Percentiles rank a stretch among this genome's conserved stretches.
These are phyloP conservation scores for Anodontia alba DNA, from an alignment of 2,888 invertebrate genomes.

Conservation along the genomic window DNA sequence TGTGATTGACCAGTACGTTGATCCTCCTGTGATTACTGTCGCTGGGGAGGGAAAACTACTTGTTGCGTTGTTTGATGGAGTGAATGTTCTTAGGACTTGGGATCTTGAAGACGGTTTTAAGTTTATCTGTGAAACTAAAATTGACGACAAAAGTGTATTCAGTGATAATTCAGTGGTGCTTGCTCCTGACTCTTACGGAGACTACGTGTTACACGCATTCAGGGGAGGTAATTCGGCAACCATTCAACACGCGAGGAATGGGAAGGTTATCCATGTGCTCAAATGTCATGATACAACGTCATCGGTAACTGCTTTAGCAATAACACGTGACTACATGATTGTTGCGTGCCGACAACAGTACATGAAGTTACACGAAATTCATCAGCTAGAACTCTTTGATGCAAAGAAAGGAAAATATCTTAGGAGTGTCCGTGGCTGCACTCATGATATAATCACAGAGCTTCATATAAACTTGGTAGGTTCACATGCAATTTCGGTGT, in stretches of 20 bases:
- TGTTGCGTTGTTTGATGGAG: conserved; percentile 80
- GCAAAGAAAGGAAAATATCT: conserved; percentile 76
- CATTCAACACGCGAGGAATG: conserved; percentile 76
- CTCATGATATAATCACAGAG: conserved; percentile 74
- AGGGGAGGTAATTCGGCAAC: conserved; percentile 76
- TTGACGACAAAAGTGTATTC: conserved; percentile 72
- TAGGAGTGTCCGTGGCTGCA: conserved; percentile 81
- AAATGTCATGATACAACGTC: conserved; percentile 76
- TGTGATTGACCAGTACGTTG: conserved; percentile 72
- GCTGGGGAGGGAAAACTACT: conserved; percentile 77
- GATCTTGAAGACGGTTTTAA: conserved; percentile 67
- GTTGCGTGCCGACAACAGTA: conserved; percentile 79
- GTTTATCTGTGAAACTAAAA: conserved; percentile 65
- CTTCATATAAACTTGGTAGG: conserved; percentile 78
- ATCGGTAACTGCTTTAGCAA: conserved; percentile 78
- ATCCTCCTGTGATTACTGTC: conserved; percentile 78
- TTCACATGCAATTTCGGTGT: conserved; percentile 80
- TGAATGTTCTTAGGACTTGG: conserved; percentile 78
- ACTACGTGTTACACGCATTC: conserved; percentile 79
- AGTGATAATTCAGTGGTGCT: conserved; percentile 78
- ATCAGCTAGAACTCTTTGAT: conserved; percentile 81
- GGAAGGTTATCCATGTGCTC: conserved; percentile 76
- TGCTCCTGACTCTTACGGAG: conserved; percentile 71
- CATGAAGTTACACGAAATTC: conserved; percentile 79
- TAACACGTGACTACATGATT: conserved; percentile 80